Percentiles rank a stretch among this genome's conserved stretches.
These are phyloP conservation scores for Anguilla megastoma DNA, from an alignment of 2,797 vertebrate species.

Conservation along the genomic window DNA sequence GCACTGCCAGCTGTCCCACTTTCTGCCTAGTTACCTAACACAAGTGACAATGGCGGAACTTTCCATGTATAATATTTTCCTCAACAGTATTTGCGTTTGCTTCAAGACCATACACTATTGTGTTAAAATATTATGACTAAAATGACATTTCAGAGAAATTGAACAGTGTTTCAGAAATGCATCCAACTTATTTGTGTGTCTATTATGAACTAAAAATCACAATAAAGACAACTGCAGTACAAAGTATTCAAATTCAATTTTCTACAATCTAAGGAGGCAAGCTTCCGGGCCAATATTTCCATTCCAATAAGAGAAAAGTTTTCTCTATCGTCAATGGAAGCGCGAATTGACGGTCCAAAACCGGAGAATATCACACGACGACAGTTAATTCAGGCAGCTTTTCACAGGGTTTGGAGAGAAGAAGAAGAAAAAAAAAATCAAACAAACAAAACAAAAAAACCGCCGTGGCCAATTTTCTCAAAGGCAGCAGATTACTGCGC, in stretches of 20 bases:
- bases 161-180: not conserved
- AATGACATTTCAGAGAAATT: not conserved
- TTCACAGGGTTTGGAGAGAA: not conserved
- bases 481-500: not conserved
- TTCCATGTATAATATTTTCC: not conserved
- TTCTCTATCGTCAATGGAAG: not conserved
- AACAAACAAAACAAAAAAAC: not conserved
- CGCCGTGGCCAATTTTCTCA: not conserved
- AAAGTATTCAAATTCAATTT: too few species aligned
- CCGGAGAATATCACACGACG: not conserved
- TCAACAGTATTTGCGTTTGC: not conserved
- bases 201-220: not conserved
- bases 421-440: not conserved
- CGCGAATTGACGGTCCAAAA: not conserved
- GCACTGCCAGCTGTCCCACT: constrained; percentile 42
- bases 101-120: not conserved
- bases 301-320: not conserved
- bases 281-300: not conserved
- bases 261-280: not conserved
- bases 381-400: not conserved
- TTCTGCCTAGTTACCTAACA: not conserved
- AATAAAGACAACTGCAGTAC: too few species aligned
- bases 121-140: not conserved
- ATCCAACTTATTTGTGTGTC: not conserved
- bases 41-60: not conserved